These are phyloP conservation scores for Pseudomyrmex pallidus DNA, from an alignment of 1,140 invertebrate genomes.

Conservation along the genomic window DNA sequence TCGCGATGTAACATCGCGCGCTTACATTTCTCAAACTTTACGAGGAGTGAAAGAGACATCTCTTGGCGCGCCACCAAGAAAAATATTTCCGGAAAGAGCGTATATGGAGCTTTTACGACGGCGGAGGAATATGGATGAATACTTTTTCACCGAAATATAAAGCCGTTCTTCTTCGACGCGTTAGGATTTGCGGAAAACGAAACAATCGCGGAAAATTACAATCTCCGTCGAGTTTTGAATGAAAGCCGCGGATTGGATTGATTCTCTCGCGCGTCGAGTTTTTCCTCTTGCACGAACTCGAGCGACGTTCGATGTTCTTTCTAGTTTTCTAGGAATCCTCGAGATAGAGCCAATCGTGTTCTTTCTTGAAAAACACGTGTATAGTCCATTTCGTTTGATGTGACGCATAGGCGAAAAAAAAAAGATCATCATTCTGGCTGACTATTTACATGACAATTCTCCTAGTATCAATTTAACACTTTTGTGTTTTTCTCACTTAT, in stretches of 20 bases:
- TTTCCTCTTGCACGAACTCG: conserved; percentile 25
- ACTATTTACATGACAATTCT: conserved; percentile 65
- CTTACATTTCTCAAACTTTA: conserved; percentile 70
- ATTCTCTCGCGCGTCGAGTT: background rate
- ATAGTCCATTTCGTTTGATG: conserved; percentile 65
- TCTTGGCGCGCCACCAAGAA: conserved; percentile 69
- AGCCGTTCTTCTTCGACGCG: conserved; percentile 42
- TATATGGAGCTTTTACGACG: conserved; percentile 68
- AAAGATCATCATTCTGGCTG: conserved; percentile 40
- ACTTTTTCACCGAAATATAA: conserved; percentile 56
- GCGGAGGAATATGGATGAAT: conserved; percentile 69
- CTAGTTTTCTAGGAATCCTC: conserved; percentile 36
- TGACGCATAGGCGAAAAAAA: conserved; percentile 49
- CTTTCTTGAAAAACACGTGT: conserved; percentile 55
- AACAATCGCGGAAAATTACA: conserved; percentile 41
- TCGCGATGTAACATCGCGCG: conserved; percentile 28
- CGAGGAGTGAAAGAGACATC: conserved; percentile 68
- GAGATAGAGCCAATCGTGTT: conserved; percentile 21
- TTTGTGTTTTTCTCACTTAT: background rate
- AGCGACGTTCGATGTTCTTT: conserved; percentile 37
- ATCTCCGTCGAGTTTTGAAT: background rate
- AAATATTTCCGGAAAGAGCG: conserved; percentile 69
- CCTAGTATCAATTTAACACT: conserved; percentile 53
- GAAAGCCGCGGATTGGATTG: background rate
- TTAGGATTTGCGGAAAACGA: conserved; percentile 43